Evolutionary conservation across 1,140 invertebrate genomes (phyloP), one percentile per base, ranked within the genome.

Genomic region (Lasioglossum baleicum): DNA sequence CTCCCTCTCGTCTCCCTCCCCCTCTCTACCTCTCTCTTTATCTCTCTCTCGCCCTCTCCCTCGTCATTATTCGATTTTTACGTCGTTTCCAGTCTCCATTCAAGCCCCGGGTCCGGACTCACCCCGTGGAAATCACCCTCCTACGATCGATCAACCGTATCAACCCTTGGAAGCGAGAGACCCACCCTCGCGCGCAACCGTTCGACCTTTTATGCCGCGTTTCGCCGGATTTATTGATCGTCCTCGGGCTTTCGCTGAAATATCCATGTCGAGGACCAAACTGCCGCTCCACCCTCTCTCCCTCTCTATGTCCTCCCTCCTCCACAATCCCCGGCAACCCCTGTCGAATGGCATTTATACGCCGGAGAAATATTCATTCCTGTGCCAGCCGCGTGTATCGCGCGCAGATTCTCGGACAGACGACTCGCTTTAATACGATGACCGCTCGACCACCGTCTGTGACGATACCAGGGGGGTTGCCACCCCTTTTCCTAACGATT

Each of bases 181-280:
- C 48, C 60, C 82, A 72, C 82, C 83, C 76, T 84, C 83, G 63
- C 67, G 63, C 67, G n/a, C 76, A 60, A 83, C 82, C 83, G 66
- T 84, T 80, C 82, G 71, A 84, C 82, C 83, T 84, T 75, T 84
- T 78, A 73, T 84, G 72, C 67, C 82, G 63, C 61, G 67, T 71
- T 83, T 72, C 82, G 61, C 31, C 71, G 76, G 82, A 81, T 84
- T 84, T 84, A 84, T 84, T 72, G 83, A 84, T 84, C 83, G 83
- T 35, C 31, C 70, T 44, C 40, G 26, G 40, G 75, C 82, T 80
- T 84, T 74, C 77, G 72, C 83, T 81, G 65, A 79, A 70, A 80
- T 75, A 67, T 58, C 75, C 66, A 35, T 31, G 66, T 61, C 66
- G 56, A 40, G 66, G 26, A 70, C 13, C 42, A 20, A 76, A 35